A percentile compares a stretch with the other conserved stretches of the same genome.
Conservation (phyloP, 2,888 invertebrate species). For the Eupelmus urozonus region DNA sequence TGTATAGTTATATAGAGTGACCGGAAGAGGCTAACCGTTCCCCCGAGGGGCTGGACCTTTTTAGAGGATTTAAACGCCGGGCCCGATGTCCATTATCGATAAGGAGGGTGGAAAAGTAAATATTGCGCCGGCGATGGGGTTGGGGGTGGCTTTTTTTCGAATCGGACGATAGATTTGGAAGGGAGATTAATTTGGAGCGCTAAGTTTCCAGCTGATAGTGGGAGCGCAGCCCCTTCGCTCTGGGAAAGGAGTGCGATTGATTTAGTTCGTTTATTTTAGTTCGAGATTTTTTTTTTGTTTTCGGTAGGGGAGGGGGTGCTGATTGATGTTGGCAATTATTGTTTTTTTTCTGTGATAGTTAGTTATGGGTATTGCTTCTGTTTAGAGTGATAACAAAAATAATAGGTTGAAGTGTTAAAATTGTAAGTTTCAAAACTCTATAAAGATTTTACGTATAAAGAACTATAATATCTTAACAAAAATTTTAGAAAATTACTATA, state of each 20-base stretch:
- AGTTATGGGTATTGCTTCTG: too few relatives aligned
- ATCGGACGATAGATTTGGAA: slow-evolving; percentile 24
- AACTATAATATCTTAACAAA: too few relatives aligned
- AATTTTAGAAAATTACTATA: too few relatives aligned
- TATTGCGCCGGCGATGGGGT: slow-evolving; percentile 33
- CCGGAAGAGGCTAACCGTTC: slow-evolving; percentile 69
- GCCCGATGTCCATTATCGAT: slow-evolving; percentile 58
- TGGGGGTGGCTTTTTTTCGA: neutral
- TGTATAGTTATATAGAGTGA: neutral
- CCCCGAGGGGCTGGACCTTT: slow-evolving; percentile 58
- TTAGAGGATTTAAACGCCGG: slow-evolving; percentile 42
- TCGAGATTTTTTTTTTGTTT: neutral
- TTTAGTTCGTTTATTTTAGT: neutral
- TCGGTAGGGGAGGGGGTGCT: too few relatives aligned
- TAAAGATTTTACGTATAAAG: too few relatives aligned
- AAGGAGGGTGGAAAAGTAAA: slow-evolving; percentile 45
- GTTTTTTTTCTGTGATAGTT: too few relatives aligned
- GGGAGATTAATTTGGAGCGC: slow-evolving; percentile 51
- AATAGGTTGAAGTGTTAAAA: too few relatives aligned
- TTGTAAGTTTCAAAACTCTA: too few relatives aligned
- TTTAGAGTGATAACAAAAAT: too few relatives aligned
- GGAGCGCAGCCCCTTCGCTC: neutral
- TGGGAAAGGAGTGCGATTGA: neutral
- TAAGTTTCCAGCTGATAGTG: slow-evolving; percentile 22
- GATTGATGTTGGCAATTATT: too few relatives aligned